These are phyloP conservation scores for Phoenicopterus ruber DNA, from an alignment of 2,113 vertebrate genomes.

Conservation along the genomic window DNA sequence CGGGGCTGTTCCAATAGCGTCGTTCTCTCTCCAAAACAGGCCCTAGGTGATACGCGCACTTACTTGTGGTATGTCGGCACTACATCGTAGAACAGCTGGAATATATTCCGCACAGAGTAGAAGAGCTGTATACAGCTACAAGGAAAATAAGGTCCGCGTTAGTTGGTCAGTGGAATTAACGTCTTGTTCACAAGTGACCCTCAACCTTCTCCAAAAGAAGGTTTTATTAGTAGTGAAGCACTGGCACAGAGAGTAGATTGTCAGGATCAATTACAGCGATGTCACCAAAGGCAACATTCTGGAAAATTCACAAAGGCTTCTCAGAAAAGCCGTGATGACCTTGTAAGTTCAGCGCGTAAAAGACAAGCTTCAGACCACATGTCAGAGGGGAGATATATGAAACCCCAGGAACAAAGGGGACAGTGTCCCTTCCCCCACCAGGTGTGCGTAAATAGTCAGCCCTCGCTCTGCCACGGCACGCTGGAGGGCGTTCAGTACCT, in stretches of 20 bases:
- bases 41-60: constrained; percentile 27
- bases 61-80: constrained; percentile 96
- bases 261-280: background rate
- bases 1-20: background rate
- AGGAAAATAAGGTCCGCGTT: background rate
- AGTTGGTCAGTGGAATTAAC: background rate
- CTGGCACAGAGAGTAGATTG: background rate
- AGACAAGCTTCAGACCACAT: background rate
- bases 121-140: constrained; percentile 89
- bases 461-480: background rate
- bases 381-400: background rate
- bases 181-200: background rate
- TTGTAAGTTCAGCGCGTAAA: background rate
- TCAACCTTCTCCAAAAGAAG: background rate
- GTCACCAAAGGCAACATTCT: background rate
- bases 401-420: background rate
- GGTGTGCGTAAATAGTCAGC: background rate
- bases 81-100: constrained; percentile 95
- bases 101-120: constrained; percentile 91
- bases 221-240: background rate
- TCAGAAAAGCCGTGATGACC: background rate
- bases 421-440: background rate
- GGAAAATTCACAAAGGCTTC: background rate
- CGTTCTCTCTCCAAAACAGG: background rate
- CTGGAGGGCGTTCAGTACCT: background rate